Conservation (phyloP, 2,888 invertebrate genomes). For the Euplagia quadripunctaria region DNA sequence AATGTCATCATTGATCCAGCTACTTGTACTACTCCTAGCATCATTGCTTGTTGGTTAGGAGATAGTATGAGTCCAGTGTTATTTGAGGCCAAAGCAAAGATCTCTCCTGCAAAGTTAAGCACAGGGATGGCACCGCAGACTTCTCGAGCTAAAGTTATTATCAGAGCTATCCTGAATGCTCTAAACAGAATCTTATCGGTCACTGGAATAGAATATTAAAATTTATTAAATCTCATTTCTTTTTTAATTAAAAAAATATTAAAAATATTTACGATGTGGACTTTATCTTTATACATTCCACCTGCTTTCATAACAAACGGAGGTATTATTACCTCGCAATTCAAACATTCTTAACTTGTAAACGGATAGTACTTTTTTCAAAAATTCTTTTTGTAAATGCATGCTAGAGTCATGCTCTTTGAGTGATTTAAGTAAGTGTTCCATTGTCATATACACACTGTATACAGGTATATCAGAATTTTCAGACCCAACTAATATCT, state of each 20-base stretch:
- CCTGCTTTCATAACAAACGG: no score
- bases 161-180: constrained; percentile 72
- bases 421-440: no score
- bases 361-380: no score
- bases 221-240: background rate
- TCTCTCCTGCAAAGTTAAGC: constrained; percentile 78
- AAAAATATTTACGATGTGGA: background rate
- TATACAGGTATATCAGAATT: no score
- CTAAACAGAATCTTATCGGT: constrained; percentile 71
- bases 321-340: no score
- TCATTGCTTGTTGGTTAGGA: constrained; percentile 81
- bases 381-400: no score
- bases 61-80: constrained; percentile 64
- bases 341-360: no score
- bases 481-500: no score
- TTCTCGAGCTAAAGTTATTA: constrained; percentile 70
- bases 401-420: no score
- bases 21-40: constrained; percentile 77
- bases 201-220: constrained; percentile 54
- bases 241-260: background rate
- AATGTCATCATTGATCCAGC: constrained; percentile 73
- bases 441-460: no score
- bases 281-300: no score
- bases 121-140: constrained; percentile 78
- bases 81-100: constrained; percentile 69